phyloP scores from a whole-genome alignment of 2,888 invertebrate species.

The Brenthis hecate region DNA sequence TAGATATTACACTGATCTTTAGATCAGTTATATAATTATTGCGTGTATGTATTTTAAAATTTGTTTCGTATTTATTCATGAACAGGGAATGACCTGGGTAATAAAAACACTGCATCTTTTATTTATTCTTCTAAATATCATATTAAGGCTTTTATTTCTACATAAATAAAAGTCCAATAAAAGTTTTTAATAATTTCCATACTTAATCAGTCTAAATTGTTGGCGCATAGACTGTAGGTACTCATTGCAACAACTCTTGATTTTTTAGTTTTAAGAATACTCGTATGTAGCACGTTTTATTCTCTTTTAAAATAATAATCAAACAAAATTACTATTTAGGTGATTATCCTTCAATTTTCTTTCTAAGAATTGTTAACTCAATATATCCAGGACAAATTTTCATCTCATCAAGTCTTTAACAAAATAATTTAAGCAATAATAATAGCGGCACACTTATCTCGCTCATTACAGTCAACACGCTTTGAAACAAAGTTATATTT shows the following conservation, averaged over 20 bases:
- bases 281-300: not conserved
- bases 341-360: constrained; percentile 1
- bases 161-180: too few relatives aligned
- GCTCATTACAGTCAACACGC: constrained; percentile 74
- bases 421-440: constrained; percentile 33
- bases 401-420: constrained; percentile 25
- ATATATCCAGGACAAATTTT: constrained; percentile 28
- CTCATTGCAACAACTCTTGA: not conserved
- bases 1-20: too few relatives aligned
- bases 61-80: too few relatives aligned
- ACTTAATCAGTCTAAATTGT: too few relatives aligned
- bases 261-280: not conserved
- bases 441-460: constrained; percentile 54
- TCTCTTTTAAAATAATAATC: not conserved
- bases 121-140: too few relatives aligned
- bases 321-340: not conserved
- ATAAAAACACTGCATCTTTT: too few relatives aligned
- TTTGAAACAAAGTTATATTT: constrained; percentile 73
- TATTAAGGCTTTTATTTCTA: too few relatives aligned
- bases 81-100: too few relatives aligned
- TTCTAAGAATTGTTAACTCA: not conserved
- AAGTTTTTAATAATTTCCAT: too few relatives aligned
- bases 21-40: too few relatives aligned
- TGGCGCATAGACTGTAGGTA: too few relatives aligned
- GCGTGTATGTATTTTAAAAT: too few relatives aligned